Evolutionary conservation across 1,140 invertebrate species (phyloP), one percentile per base, ranked within the genome.

Genomic region (Drosophila ercepeae): DNA sequence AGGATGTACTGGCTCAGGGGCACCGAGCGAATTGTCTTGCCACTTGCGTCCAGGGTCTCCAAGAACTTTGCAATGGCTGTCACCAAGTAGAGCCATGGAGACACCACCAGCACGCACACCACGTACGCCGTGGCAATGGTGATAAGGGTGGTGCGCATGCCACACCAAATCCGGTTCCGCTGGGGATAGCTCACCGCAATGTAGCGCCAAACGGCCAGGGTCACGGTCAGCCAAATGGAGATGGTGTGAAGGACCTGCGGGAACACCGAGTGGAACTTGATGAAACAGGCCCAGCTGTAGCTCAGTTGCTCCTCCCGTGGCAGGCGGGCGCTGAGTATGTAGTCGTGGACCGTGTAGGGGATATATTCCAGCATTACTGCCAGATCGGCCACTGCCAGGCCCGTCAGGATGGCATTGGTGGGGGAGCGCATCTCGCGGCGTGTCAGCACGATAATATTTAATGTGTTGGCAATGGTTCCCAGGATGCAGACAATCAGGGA

Each of bases 401-500:
- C 97, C 0, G 97, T 98, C 95, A 95, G 93, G 79, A 97, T 97
- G 58, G 94, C 94, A 91, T 98, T 98, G 2, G 96, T 97, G 0
- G 97, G 94, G 5, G 95, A 96, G 9, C 89, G 92, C 97, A 99
- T 98, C 84, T 98, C 96, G 4, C 95, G 93, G 6, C 97, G 94
- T 0, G 97, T 98, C 16, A 99, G 92, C 3, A 99, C 97, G n/a
- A 96, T 95, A 34, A 99, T 98, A 92, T 99, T 99, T 54, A 99
- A 94, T 1, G 96, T 93, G 90, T 99, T 99, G 44, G 97, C 96
- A 11, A 98, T 94, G 3, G 97, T 97, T 36, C 98, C 98, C 79
- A 98, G 96, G 14, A 97, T 93, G 91, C 98, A 99, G 36, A 99
- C 97, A 1, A 91, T 75, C 29, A 91, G 70, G 41, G 90, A 91